Evolutionary conservation across 1,140 invertebrate genomes (phyloP), one percentile per base, ranked within the genome.

Genomic region (Euglossa dilemma): DNA sequence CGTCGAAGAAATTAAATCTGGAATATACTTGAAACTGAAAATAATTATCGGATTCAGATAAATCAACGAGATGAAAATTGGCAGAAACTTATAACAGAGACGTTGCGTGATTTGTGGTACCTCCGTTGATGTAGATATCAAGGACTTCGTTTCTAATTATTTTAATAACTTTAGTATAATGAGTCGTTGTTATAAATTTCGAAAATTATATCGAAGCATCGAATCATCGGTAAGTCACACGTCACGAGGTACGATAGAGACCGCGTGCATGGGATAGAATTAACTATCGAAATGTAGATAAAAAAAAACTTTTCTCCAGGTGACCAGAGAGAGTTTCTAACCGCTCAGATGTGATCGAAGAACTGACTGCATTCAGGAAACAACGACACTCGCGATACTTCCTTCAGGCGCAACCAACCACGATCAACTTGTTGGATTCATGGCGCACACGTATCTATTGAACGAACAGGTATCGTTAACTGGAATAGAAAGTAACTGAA

Each of bases 351-450:
- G 64, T n/a, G 8, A 45, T 18, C 54, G 52, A 71, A 64, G 50
- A 64, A 73, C 67, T 63, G 47, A 80, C 69, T 64, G 67, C 56
- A 43, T 74, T 11, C 59, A 74, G 70, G 79, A 80, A 80, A 45
- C 56, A 0, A 25, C 18, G 20, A 43, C 23, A 12, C n/a, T 43
- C 12, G n/a, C 52, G 2, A 43, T 16, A 43, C 2, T 80, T 80
- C 77, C 25, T 50, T 5, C 14, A 16, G 25, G 43, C 16, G 77
- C 66, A 50, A 14, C 67, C 12, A 61, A 80, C 56, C 56, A 28
- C 6, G 7, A 72, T 80, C 25, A 2, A 28, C 0, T 8, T 8
- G 20, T 50, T 61, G 64, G 18, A 47, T 50, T 23, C 52, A 3
- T 28, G 43, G 23, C 36, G 14, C 9, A 12, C 23, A 43, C 14